Conservation (phyloP, 2,888 invertebrate species). For the Himalopsyche anomala region DNA sequence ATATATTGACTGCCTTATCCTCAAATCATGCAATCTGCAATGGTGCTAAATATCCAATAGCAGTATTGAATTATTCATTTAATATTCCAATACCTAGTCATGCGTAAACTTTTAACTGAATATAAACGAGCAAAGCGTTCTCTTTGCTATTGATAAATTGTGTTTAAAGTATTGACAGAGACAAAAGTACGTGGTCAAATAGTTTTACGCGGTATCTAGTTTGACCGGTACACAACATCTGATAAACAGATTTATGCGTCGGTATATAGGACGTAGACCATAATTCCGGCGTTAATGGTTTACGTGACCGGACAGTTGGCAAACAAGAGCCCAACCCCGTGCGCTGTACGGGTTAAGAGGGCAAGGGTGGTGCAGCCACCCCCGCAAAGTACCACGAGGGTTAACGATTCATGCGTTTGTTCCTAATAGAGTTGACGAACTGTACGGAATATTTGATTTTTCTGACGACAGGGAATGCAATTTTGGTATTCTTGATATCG, state of each 20-base stretch:
- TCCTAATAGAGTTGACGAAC: conserved; percentile 45
- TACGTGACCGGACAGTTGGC: conserved; percentile 45
- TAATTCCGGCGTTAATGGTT: conserved; percentile 47
- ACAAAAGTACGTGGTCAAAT: conserved; percentile 7
- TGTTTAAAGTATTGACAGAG: conserved; percentile 13
- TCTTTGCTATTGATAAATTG: background rate
- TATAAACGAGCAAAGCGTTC: background rate
- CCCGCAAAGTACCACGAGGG: background rate
- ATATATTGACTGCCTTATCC: too few relatives aligned
- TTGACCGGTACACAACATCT: conserved; percentile 22
- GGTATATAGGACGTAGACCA: conserved; percentile 17
- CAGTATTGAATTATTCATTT: too few relatives aligned
- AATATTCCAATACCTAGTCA: too few relatives aligned
- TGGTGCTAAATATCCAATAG: too few relatives aligned
- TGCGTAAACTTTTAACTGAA: background rate
- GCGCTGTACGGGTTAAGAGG: conserved; percentile 2
- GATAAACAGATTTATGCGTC: conserved; percentile 37
- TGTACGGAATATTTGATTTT: conserved; percentile 43
- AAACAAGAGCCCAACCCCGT: conserved; percentile 16
- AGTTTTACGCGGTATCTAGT: background rate
- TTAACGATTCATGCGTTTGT: conserved; percentile 44
- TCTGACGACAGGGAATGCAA: background rate
- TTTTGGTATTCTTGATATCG: too few relatives aligned
- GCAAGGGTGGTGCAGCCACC: background rate
- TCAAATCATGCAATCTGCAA: too few relatives aligned